Evolutionary conservation across 2,113 vertebrate species (phyloP), one percentile per base, ranked within the genome.

Genomic region (Columba janthina): DNA sequence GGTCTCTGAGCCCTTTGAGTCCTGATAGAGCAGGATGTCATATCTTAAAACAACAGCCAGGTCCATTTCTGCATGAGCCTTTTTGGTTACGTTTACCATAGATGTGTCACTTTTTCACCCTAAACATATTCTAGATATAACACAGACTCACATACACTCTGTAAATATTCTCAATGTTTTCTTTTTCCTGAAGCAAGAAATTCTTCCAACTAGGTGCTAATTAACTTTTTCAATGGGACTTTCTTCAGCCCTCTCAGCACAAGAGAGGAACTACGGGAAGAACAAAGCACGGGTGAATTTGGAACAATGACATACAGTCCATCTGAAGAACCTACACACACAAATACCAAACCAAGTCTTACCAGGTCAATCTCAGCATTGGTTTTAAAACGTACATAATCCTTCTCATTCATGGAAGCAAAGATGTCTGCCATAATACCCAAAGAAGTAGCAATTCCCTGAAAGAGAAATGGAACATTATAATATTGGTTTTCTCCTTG

Each of bases 371-470:
- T 95, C 51, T 98, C 95, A 62, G 97, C 95, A 70, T 84, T 98
- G n/a, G 67, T 96, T 96, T 97, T 99, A 93, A 99, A 99, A 44
- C 93, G 90, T 7, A 87, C 69, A 62, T 99, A 99, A 95, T 99
- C 99, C 29, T 98, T 96, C 81, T 99, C 98, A 79, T 96, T 99
- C 99, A 99, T 99, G 70, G 99, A 99, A 76, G 98, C 93, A 85
- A 99, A 97, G 89, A 99, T 98, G 83, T 99, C 98, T 70, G 99
- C 99, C 94, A 99, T 92, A 72, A 99, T 97, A 8, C 99, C 98
- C 50, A 99, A 97, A 13, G 99, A 99, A 9, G 98, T 98, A 73
- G 99, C 98, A 90, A 99, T 99, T 70, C 98, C 98, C 98, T 98
- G 85, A 76, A 97, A 95, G 17, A 96, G 22, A 93, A 88, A 85